Percentiles rank a stretch among this genome's conserved stretches.
Evolutionary conservation across 2,888 invertebrate genomes (phyloP).

Genomic region (Mythimna vitellina): DNA sequence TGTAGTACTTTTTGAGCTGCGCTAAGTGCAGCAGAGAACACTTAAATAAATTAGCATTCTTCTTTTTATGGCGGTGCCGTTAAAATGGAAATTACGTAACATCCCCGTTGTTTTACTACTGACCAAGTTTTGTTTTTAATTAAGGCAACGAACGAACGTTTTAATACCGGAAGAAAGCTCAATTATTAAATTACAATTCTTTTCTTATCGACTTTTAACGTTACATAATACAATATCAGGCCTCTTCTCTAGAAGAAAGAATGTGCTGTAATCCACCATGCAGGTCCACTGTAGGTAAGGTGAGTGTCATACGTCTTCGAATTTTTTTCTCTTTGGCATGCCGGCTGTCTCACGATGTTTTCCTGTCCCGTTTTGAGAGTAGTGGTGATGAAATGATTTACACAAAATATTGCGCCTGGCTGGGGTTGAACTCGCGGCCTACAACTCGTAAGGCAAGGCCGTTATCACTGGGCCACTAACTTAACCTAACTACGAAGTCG

Average conservation of each 20-base stretch:
- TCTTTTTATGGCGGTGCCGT: conserved; percentile 48
- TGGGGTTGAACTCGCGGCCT: no score
- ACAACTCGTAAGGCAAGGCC: no score
- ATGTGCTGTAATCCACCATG: no score
- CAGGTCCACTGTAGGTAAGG: no score
- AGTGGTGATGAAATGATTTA: no score
- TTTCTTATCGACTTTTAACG: conserved; percentile 9
- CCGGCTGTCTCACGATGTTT: no score
- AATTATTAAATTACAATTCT: conserved; percentile 35
- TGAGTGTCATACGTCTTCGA: no score
- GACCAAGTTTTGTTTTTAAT: conserved; percentile 55
- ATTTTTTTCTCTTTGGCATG: no score
- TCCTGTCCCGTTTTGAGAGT: no score
- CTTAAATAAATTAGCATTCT: conserved; percentile 61
- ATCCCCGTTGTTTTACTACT: conserved; percentile 47
- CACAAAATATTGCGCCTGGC: no score
- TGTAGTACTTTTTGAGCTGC: conserved; percentile 43
- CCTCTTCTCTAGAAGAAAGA: no score
- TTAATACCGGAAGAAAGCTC: conserved; percentile 35
- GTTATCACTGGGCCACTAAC: no score
- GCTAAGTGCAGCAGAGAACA: conserved; percentile 47
- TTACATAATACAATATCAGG: background rate
- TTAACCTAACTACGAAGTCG: background rate
- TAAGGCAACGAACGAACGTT: conserved; percentile 35
- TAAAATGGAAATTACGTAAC: conserved; percentile 55